Conservation (phyloP, 2,888 invertebrate genomes). For the Spodoptera picta region DNA sequence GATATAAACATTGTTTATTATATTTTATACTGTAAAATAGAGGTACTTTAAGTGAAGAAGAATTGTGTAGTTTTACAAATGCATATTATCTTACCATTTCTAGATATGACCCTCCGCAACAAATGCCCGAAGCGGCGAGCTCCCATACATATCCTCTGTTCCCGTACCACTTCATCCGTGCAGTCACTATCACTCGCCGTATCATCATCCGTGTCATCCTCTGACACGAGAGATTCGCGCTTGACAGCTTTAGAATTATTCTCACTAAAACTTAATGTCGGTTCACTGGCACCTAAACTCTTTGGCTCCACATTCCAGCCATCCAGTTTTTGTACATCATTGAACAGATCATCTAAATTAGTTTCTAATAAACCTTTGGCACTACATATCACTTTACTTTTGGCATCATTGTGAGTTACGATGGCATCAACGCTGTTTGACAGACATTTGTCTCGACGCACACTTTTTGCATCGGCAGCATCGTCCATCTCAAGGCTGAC, state of each 20-base stretch:
- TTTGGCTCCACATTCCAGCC: conserved; percentile 77
- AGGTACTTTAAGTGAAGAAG: too few species aligned
- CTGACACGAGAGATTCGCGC: conserved; percentile 81
- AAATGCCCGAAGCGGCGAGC: conserved; percentile 82
- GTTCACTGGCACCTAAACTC: conserved; percentile 83
- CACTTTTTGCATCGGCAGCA: conserved; percentile 64
- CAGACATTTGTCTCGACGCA: conserved; percentile 76
- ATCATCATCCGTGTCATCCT: conserved; percentile 80
- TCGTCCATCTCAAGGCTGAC: conserved; percentile 64
- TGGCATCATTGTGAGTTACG: conserved; percentile 75
- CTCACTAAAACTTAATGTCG: conserved; percentile 76
- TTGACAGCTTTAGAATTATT: conserved; percentile 69
- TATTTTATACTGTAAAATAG: neutral
- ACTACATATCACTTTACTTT: conserved; percentile 86
- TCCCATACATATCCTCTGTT: conserved; percentile 84
- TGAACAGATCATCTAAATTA: conserved; percentile 85
- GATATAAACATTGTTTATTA: conserved; percentile 19
- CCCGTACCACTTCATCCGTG: conserved; percentile 79
- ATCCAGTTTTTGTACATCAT: conserved; percentile 75
- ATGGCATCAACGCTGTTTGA: conserved; percentile 83
- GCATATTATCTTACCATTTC: conserved; percentile 77
- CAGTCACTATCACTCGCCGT: conserved; percentile 81
- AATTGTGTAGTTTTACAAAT: too few species aligned
- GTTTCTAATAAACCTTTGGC: conserved; percentile 88
- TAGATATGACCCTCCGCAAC: conserved; percentile 82